Evolutionary conservation across 2,113 vertebrate genomes (phyloP), one percentile per base, ranked within the genome.

Genomic region (Excalfactoria chinensis): DNA sequence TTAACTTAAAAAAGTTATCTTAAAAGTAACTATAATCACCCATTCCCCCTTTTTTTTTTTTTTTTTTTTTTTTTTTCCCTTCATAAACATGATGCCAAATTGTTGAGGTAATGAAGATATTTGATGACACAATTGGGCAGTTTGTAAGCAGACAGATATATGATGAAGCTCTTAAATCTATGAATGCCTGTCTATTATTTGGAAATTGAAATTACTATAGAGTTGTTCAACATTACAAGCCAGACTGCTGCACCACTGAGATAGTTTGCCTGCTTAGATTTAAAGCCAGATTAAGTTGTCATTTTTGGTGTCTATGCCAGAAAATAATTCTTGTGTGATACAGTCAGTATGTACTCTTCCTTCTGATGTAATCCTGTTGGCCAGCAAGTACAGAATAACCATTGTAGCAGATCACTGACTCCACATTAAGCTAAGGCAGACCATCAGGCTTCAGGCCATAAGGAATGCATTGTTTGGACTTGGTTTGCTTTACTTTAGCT

Each of bases 311-410:
- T 9, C 12, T 77, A 25, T 34, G 90, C 51, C 86, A 96, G 86
- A 56, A 86, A 77, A 73, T 72, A 69, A 90, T 88, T 91, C 59
- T 48, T 74, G 11, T 67, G 55, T 90, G 32, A 67, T 48, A 30
- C 0, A 91, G 30, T 58, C 69, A 74, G 60, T 23, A 32, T 60
- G 64, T 37, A 21, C 25, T 41, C 35, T 77, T 84, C 53, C 1
- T 0, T 56, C 66, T 41, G n/a, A 64, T 75, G 37, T 67, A 86
- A 88, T 77, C 16, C 16, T 19, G 0, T 28, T 88, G 76, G 60
- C 41, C 17, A 56, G 63, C 20, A 23, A 48, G 23, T 1, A 26
- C 37, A 74, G 56, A 67, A 71, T 19, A 75, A 19, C 58, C 76
- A 44, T 4, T 4, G 0, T 0, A 67, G n/a, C 64, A 76, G 46